These are phyloP conservation scores for Artibeus jamaicensis DNA, from an alignment of 2,797 vertebrate genomes.

Conservation along the genomic window DNA sequence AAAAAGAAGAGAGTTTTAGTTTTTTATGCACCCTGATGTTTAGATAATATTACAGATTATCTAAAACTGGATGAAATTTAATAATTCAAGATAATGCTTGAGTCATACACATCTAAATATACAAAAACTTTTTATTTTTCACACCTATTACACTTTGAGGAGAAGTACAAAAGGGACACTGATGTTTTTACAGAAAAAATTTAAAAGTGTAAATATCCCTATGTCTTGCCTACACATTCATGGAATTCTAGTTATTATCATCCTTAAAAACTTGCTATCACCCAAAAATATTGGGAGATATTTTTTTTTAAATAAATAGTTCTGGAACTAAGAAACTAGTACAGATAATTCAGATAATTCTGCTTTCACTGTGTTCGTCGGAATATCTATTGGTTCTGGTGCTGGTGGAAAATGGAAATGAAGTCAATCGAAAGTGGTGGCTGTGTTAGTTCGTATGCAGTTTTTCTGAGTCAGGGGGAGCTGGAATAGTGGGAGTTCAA, in stretches of 20 bases:
- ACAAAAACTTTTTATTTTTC: conserved; percentile 89
- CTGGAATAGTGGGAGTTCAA: neutral
- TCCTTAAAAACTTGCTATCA: conserved; percentile 67
- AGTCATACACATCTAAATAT: conserved; percentile 79
- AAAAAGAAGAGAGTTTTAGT: conserved; percentile 82
- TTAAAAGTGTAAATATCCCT: conserved; percentile 61
- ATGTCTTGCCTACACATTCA: conserved; percentile 36
- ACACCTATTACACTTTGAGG: conserved; percentile 89
- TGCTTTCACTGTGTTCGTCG: neutral
- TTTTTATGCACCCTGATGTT: conserved; percentile 84
- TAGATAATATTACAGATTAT: conserved; percentile 82
- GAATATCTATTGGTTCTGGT: neutral
- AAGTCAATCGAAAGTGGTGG: neutral
- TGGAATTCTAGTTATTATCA: conserved; percentile 67
- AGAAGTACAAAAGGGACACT: conserved; percentile 78
- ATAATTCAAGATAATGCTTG: conserved; percentile 84
- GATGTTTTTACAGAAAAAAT: conserved; percentile 78
- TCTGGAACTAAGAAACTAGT: conserved; percentile 80
- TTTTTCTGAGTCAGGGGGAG: neutral
- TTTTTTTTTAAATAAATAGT: conserved; percentile 75
- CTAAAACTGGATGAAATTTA: conserved; percentile 84
- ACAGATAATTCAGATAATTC: neutral
- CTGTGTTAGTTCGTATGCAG: neutral
- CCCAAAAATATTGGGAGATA: neutral
- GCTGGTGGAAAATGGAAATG: neutral